A percentile compares a stretch with the other conserved stretches of the same genome.
Conservation (phyloP, 2,113 vertebrate genomes). For the Reinhardtius hippoglossoides region DNA sequence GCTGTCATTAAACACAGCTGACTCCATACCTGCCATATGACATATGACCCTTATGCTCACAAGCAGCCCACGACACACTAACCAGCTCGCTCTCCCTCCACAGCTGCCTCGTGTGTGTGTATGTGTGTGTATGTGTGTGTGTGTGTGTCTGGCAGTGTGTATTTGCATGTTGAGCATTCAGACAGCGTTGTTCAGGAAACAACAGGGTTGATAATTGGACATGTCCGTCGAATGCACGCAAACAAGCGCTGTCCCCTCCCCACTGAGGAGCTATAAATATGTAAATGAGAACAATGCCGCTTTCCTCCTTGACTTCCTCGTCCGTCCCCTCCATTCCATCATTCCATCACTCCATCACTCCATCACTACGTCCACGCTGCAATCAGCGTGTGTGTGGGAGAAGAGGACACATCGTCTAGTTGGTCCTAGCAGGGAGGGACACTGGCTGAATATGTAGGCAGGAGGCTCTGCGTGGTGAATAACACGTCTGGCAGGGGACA, state of each 20-base stretch:
- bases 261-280: slow-evolving; percentile 80
- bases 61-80: slow-evolving; percentile 35
- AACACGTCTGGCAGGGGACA: slow-evolving; percentile 41
- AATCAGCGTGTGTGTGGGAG: slow-evolving; percentile 51
- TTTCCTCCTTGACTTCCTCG: slow-evolving; percentile 41
- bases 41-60: slow-evolving; percentile 60
- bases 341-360: too few species aligned
- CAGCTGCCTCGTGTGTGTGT: slow-evolving; percentile 37
- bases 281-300: slow-evolving; percentile 74
- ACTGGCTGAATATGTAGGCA: slow-evolving; percentile 57
- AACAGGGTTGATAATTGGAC: slow-evolving; percentile 80
- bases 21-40: slow-evolving; percentile 51
- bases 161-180: slow-evolving; percentile 40
- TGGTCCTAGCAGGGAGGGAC: slow-evolving; percentile 49
- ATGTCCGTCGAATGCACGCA: slow-evolving; percentile 56
- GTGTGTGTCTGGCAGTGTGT: slow-evolving; percentile 28
- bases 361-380: slow-evolving; percentile 43
- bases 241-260: slow-evolving; percentile 60
- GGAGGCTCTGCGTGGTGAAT: slow-evolving; percentile 53
- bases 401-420: slow-evolving; percentile 30
- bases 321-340: slow-evolving; percentile 60
- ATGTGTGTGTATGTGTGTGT: slow-evolving; percentile 3
- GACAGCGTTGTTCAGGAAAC: slow-evolving; percentile 63
- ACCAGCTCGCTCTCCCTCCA: slow-evolving; percentile 48
- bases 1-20: slow-evolving; percentile 64